Conservation (phyloP, 1,140 invertebrate species). For the Drosophila eugracilis region DNA sequence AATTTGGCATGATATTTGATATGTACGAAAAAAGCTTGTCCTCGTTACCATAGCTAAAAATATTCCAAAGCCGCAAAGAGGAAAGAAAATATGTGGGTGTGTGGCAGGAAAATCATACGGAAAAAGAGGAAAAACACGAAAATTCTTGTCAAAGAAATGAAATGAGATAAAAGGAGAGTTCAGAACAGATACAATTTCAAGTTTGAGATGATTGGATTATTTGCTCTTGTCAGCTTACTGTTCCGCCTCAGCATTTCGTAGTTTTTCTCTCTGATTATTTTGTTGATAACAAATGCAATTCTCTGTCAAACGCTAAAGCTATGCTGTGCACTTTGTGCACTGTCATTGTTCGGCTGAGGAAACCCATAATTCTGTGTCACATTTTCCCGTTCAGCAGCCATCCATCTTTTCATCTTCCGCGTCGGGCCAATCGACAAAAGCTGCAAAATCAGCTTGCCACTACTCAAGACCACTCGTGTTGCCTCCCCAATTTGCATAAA, state of each 20-base stretch:
- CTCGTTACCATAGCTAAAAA: constrained; percentile 11
- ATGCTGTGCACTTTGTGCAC: neutral
- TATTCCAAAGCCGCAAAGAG: constrained; percentile 3
- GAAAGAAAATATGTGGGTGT: constrained; percentile 9
- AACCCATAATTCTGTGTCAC: constrained; percentile 2
- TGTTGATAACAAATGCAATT: constrained; percentile 15
- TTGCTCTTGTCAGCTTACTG: constrained; percentile 26
- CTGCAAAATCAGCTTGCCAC: constrained; percentile 23
- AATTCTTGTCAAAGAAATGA: neutral
- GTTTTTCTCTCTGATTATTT: constrained; percentile 6
- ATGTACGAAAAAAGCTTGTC: neutral
- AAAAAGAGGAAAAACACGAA: neutral
- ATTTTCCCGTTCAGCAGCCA: constrained; percentile 15
- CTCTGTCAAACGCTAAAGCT: neutral
- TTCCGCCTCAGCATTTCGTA: neutral
- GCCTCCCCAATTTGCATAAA: constrained; percentile 61
- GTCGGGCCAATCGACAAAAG: constrained; percentile 20
- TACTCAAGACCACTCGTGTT: constrained; percentile 15
- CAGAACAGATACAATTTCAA: constrained; percentile 27
- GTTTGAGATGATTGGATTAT: constrained; percentile 54
- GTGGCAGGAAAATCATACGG: neutral
- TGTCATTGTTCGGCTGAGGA: neutral
- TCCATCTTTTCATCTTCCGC: constrained; percentile 4
- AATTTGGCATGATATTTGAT: constrained; percentile 33
- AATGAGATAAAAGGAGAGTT: constrained; percentile 1